phyloP scores from a whole-genome alignment of 2,888 invertebrate species.

The Cenopis cana region DNA sequence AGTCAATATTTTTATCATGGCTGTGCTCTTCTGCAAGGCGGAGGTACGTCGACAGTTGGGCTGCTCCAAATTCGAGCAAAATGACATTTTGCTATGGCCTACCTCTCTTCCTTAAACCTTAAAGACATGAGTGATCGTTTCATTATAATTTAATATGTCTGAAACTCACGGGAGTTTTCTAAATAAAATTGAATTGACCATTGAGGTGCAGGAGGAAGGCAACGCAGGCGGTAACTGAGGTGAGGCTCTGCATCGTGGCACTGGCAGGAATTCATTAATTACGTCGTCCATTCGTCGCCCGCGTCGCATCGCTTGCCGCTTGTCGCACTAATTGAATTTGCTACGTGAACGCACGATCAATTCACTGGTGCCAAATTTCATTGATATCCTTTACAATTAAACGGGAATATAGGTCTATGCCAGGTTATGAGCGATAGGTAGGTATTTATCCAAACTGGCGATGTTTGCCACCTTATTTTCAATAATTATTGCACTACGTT shows the following conservation, averaged over 20 bases:
- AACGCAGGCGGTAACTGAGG: background rate
- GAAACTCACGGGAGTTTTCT: too few species aligned
- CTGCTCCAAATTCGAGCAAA: too few species aligned
- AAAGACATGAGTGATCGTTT: too few species aligned
- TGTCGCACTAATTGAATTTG: slow-evolving; percentile 62
- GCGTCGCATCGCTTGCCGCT: slow-evolving; percentile 24
- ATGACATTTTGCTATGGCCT: too few species aligned
- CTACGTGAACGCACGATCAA: slow-evolving; percentile 55
- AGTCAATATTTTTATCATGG: too few species aligned
- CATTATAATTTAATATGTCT: too few species aligned
- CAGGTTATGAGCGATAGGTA: background rate
- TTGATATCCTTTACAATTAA: slow-evolving; percentile 52
- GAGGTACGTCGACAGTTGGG: too few species aligned
- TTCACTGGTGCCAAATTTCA: slow-evolving; percentile 60
- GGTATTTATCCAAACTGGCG: background rate
- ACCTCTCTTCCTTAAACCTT: too few species aligned
- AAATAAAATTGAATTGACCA: too few species aligned
- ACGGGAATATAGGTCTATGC: background rate
- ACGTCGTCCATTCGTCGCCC: slow-evolving; percentile 54
- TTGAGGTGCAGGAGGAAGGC: background rate
- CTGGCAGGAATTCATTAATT: slow-evolving; percentile 64
- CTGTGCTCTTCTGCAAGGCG: too few species aligned
- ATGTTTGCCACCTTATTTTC: too few species aligned
- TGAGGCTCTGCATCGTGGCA: slow-evolving; percentile 46
- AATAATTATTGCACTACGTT: too few species aligned